phyloP scores from a whole-genome alignment of 2,113 vertebrate species.

The Canis aureus region DNA sequence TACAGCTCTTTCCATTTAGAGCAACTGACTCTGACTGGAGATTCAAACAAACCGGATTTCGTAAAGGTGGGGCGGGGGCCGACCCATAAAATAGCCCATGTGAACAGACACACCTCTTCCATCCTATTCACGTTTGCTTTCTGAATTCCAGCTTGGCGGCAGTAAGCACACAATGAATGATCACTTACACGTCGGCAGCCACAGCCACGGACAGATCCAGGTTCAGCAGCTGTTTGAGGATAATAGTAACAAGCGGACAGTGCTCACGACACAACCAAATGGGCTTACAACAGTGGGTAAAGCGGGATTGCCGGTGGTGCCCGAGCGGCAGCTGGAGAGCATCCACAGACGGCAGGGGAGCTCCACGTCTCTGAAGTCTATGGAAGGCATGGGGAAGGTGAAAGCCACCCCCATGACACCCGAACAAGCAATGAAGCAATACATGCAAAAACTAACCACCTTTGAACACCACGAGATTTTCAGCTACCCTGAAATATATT shows the following conservation, averaged over 20 bases:
- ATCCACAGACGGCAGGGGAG: constrained; percentile 93
- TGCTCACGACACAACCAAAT: constrained; percentile 96
- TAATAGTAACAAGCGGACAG: constrained; percentile 95
- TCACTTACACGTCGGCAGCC: constrained; percentile 90
- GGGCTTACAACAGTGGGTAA: constrained; percentile 92
- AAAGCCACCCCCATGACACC: constrained; percentile 91
- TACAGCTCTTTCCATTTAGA: background rate
- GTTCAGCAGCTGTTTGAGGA: constrained; percentile 96
- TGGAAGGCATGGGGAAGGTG: constrained; percentile 90
- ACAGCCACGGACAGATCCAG: constrained; percentile 93
- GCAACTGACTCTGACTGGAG: background rate
- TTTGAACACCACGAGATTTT: constrained; percentile 98
- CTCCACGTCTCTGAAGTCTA: constrained; percentile 93
- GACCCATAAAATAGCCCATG: background rate
- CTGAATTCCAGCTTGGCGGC: constrained; percentile 90
- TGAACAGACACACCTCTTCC: background rate
- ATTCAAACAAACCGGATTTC: background rate
- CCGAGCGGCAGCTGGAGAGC: constrained; percentile 90
- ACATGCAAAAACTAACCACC: constrained; percentile 95
- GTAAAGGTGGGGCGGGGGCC: background rate
- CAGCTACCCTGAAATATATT: constrained; percentile 95
- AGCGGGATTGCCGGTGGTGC: constrained; percentile 88
- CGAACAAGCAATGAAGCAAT: constrained; percentile 98
- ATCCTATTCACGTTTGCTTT: constrained; percentile 64
- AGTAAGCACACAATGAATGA: constrained; percentile 94